Conservation (phyloP, 2,888 invertebrate species). For the Drosophila acutilabella region DNA sequence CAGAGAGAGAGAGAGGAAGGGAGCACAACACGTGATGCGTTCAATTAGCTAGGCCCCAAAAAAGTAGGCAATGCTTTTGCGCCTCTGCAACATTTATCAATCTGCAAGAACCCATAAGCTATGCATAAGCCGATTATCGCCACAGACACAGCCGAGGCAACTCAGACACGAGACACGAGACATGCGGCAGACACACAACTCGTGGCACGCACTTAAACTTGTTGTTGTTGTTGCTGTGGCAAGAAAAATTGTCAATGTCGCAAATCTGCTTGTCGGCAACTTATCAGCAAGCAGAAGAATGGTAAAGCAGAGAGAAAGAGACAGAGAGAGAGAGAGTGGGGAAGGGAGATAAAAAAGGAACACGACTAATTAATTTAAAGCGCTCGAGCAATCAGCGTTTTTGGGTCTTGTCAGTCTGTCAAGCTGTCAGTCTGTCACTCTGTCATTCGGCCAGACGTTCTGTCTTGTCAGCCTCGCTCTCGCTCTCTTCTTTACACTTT, state of each 20-base stretch:
- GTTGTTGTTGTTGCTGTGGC: neutral
- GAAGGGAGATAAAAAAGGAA: constrained; percentile 36
- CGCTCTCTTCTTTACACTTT: neutral
- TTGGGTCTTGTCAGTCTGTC: constrained; percentile 41
- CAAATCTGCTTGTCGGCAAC: constrained; percentile 76
- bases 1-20: neutral
- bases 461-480: constrained; percentile 6
- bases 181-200: constrained; percentile 15
- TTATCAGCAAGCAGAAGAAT: constrained; percentile 54
- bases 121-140: constrained; percentile 73
- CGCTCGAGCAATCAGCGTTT: constrained; percentile 62
- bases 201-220: constrained; percentile 39
- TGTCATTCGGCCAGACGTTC: constrained; percentile 17
- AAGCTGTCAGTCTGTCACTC: constrained; percentile 25
- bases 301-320: neutral
- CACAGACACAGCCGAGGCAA: constrained; percentile 9
- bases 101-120: constrained; percentile 47
- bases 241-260: constrained; percentile 66
- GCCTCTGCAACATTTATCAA: constrained; percentile 61
- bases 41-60: constrained; percentile 30
- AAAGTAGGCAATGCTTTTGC: constrained; percentile 41
- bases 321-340: neutral
- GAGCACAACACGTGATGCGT: constrained; percentile 10
- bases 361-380: constrained; percentile 77
- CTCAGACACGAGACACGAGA: constrained; percentile 2